phyloP scores from a whole-genome alignment of 2,888 invertebrate species.

The Morpho achilles region DNA sequence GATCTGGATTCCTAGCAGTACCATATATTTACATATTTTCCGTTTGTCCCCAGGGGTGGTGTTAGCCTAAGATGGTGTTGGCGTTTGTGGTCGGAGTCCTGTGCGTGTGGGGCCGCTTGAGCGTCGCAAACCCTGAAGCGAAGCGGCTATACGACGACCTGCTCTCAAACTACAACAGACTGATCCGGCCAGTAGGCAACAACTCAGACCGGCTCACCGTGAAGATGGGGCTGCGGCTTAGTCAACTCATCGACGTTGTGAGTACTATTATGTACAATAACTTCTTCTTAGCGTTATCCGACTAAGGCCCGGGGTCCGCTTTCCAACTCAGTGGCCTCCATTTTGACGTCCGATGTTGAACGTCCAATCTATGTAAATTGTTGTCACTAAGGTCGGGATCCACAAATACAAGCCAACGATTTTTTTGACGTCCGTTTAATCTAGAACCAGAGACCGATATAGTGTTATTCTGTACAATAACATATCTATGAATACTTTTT shows the following conservation, averaged over 20 bases:
- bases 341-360: too few species aligned
- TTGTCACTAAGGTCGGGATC: too few species aligned
- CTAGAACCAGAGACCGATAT: too few species aligned
- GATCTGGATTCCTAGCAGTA: too few species aligned
- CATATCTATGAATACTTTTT: too few species aligned
- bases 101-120: conserved; percentile 88
- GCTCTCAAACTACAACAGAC: conserved; percentile 95
- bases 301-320: too few species aligned
- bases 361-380: too few species aligned
- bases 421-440: too few species aligned
- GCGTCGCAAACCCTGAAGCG: conserved; percentile 93
- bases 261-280: conserved; percentile 62
- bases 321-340: too few species aligned
- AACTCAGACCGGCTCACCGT: conserved; percentile 96
- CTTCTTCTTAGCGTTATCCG: too few species aligned
- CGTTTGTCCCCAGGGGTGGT: conserved; percentile 84
- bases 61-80: conserved; percentile 92
- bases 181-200: conserved; percentile 96
- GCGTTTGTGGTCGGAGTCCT: conserved; percentile 84
- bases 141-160: conserved; percentile 97
- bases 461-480: too few species aligned
- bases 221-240: conserved; percentile 94
- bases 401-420: too few species aligned
- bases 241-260: conserved; percentile 95
- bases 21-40: neutral